Base-by-base conservation (phyloP, 1,140 invertebrate genomes). In the Eupristina koningsbergeri region DNA sequence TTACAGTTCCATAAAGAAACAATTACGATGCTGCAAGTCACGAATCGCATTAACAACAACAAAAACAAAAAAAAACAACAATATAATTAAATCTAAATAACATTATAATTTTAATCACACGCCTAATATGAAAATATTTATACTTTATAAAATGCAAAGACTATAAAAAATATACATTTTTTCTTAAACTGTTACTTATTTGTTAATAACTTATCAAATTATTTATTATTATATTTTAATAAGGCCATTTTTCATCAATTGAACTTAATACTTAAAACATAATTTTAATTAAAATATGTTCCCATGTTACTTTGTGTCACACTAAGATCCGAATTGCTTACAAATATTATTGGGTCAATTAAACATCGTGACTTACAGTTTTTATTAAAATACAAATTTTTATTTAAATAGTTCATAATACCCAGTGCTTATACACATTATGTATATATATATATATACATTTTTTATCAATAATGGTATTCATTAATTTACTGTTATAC, bases 401-500 rank as follows among this genome's bases (percentile, higher is more conserved):
- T 71, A 11, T 71, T 71, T 71, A 71, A 71, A 41, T 36, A 36
- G n/a, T n/a, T 71, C 41, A 71, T 11, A 6, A n/a, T 41, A n/a
- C n/a, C 41, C 36, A 41, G 41, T 71, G 26, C 3, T 36, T 41
- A 6, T 71, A 41, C 7, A 41, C 26, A 22, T 41, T 71, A 41
- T 41, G n/a, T 71, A 11, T 71, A n/a, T n/a, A n/a, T n/a, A n/a
- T n/a, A n/a, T n/a, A n/a, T n/a, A n/a, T n/a, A n/a, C n/a, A n/a
- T n/a, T n/a, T n/a, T n/a, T 41, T 71, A 71, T 71, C 36, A 22
- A 71, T 67, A 67, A 67, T 67, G 64, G 17, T 36, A 17, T 67
- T 67, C 64, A 36, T 67, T 67, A 36, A 67, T 71, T 71, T 71
- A 41, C 8, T 41, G 29, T 34, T 36, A 15, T n/a, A 17, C 22